phyloP scores from a whole-genome alignment of 2,888 invertebrate species.

The Stenchaetothrips biformis region DNA sequence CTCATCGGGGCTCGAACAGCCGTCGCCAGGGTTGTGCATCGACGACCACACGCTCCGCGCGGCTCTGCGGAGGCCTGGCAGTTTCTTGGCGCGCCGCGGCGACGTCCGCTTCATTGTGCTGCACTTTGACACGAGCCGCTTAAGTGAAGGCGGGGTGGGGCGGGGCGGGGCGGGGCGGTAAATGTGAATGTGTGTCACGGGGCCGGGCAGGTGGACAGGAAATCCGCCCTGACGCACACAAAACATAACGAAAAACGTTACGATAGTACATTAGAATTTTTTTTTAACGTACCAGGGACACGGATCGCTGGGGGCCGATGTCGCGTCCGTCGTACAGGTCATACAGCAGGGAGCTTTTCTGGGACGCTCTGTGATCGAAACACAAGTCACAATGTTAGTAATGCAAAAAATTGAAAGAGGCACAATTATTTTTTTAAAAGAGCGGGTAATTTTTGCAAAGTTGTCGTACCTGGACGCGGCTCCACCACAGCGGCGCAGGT shows the following conservation, averaged over 20 bases:
- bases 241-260: too few relatives aligned
- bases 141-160: background rate
- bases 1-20: too few relatives aligned
- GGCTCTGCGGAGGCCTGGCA: too few relatives aligned
- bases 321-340: background rate
- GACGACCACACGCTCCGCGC: too few relatives aligned
- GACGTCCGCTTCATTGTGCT: too few relatives aligned
- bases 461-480: background rate
- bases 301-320: background rate
- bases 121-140: too few relatives aligned
- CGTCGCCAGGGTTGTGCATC: too few relatives aligned
- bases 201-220: background rate
- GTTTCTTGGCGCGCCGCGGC: too few relatives aligned
- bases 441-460: background rate
- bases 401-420: background rate
- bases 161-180: background rate
- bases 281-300: background rate
- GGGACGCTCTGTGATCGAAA: background rate
- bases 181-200: background rate
- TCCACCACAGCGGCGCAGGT: conserved; percentile 1
- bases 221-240: too few relatives aligned
- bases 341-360: conserved; percentile 4
- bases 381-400: background rate
- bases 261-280: background rate
- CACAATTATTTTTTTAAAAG: background rate